A percentile compares a stretch with the other conserved stretches of the same genome.
phyloP scores from a whole-genome alignment of 2,888 invertebrate species.

The Ommatoiulus sabulosus region DNA sequence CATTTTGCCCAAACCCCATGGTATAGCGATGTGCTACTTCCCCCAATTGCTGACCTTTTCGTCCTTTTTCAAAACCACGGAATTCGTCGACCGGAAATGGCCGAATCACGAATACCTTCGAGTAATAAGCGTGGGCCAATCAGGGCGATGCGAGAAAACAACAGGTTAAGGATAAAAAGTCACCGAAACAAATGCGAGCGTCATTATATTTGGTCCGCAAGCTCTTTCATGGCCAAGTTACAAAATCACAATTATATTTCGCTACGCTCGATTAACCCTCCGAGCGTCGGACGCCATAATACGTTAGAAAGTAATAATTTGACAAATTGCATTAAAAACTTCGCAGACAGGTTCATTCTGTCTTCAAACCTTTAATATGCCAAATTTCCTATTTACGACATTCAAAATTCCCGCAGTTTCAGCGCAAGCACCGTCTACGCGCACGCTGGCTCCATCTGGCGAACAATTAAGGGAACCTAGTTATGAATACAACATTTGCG shows the following conservation, averaged over 20 bases:
- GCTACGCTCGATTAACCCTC: not conserved
- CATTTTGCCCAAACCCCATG: not conserved
- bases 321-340: not conserved
- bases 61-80: not conserved
- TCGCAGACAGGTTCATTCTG: not conserved
- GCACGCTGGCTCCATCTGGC: not conserved
- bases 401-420: not conserved
- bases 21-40: not conserved
- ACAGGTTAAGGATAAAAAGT: not conserved
- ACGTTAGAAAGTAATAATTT: not conserved
- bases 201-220: not conserved
- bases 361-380: too few relatives aligned
- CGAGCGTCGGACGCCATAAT: not conserved
- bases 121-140: not conserved
- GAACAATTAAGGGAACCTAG: not conserved
- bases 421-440: not conserved
- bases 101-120: not conserved
- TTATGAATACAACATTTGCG: too few relatives aligned
- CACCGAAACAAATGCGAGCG: not conserved
- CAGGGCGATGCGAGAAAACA: not conserved
- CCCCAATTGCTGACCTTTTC: not conserved
- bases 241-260: not conserved
- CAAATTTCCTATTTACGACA: not conserved
- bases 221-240: not conserved
- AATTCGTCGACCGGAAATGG: slow-evolving; percentile 1